phyloP scores from a whole-genome alignment of 2,797 vertebrate genomes.

The Rhyacichthys aspro region DNA sequence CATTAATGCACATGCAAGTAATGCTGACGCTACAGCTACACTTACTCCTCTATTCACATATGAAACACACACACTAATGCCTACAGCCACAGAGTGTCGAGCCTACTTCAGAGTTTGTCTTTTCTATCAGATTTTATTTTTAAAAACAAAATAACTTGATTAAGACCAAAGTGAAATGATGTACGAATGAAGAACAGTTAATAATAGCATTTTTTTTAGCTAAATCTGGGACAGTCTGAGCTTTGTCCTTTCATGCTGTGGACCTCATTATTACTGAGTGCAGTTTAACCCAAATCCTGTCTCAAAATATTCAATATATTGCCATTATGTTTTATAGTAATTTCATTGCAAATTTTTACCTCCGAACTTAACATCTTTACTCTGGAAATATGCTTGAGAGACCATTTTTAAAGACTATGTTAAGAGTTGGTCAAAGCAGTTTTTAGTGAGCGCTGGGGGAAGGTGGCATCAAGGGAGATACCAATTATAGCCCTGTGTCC shows the following conservation, averaged over 20 bases:
- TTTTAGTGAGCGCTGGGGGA: conserved; percentile 61
- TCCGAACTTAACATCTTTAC: background rate
- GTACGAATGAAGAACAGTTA: background rate
- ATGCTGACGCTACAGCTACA: conserved; percentile 17
- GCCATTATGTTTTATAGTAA: too few species aligned
- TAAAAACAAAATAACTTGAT: too few species aligned
- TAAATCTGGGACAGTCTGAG: conserved; percentile 33
- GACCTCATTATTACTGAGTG: conserved; percentile 40
- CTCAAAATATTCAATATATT: conserved; percentile 25
- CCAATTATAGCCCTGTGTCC: conserved; percentile 71
- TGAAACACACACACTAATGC: too few species aligned
- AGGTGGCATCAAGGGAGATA: conserved; percentile 63
- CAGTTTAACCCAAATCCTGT: conserved; percentile 41
- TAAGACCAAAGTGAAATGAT: too few species aligned
- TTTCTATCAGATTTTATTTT: too few species aligned
- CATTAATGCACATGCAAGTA: conserved; percentile 5
- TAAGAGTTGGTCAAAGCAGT: conserved; percentile 35
- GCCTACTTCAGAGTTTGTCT: too few species aligned
- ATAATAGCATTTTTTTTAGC: conserved; percentile 5
- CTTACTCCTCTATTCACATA: background rate
- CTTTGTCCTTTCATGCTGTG: conserved; percentile 20
- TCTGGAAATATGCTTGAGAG: background rate
- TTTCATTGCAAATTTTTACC: background rate
- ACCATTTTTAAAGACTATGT: background rate
- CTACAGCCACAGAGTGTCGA: too few species aligned